A percentile compares a stretch with the other conserved stretches of the same genome.
Conservation (phyloP, 1,140 invertebrate species). For the Drosophila mayri region DNA sequence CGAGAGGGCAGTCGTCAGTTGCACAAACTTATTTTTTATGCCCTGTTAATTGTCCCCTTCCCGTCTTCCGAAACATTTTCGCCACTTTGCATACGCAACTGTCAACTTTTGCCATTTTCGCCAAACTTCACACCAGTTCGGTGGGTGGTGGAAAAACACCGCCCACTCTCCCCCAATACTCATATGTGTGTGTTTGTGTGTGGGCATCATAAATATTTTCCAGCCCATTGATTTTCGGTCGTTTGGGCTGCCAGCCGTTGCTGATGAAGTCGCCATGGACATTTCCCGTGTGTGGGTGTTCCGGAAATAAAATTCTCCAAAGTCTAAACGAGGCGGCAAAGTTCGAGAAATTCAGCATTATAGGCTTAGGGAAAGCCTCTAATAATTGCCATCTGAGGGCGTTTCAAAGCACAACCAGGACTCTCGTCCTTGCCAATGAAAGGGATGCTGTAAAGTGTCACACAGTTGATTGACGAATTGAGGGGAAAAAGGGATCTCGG, state of each 20-base stretch:
- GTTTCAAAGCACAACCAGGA: slow-evolving; percentile 16
- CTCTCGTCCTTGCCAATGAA: background rate
- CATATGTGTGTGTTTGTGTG: slow-evolving; percentile 38
- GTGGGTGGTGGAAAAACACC: slow-evolving; percentile 1
- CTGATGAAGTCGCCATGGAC: slow-evolving; percentile 67
- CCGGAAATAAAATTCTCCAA: slow-evolving; percentile 47
- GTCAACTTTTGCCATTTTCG: slow-evolving; percentile 80
- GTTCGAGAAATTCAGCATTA: slow-evolving; percentile 33
- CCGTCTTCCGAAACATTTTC: slow-evolving; percentile 24
- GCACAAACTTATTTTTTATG: slow-evolving; percentile 56
- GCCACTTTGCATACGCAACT: slow-evolving; percentile 72
- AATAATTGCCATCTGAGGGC: slow-evolving; percentile 34
- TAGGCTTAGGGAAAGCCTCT: slow-evolving; percentile 31
- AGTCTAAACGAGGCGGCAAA: slow-evolving; percentile 36
- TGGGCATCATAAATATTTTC: slow-evolving; percentile 82
- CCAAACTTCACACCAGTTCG: slow-evolving; percentile 69
- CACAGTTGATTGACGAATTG: slow-evolving; percentile 30
- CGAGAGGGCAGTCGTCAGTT: background rate
- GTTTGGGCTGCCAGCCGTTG: slow-evolving; percentile 72
- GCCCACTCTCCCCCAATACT: background rate
- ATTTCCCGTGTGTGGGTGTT: slow-evolving; percentile 36
- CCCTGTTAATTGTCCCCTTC: slow-evolving; percentile 51
- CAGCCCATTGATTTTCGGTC: slow-evolving; percentile 81
- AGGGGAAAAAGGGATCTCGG: slow-evolving; percentile 12
- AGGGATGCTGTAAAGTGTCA: slow-evolving; percentile 14